A percentile compares a stretch with the other conserved stretches of the same genome.
These are phyloP conservation scores for Leptinotarsa juncta DNA, from an alignment of 2,888 invertebrate genomes.

Conservation along the genomic window DNA sequence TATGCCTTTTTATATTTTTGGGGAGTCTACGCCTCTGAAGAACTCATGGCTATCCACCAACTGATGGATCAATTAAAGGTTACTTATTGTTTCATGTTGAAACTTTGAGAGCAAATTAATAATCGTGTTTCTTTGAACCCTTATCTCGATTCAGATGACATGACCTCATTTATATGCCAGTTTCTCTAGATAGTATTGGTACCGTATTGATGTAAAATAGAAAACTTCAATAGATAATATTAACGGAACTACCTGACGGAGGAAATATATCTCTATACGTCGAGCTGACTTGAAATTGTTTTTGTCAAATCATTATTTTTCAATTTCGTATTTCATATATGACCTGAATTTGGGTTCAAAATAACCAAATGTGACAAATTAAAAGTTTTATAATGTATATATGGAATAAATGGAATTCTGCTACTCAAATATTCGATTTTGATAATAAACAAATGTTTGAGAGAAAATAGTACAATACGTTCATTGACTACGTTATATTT, in stretches of 20 bases:
- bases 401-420: no score
- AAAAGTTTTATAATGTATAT: no score
- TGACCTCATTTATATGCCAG: conserved; percentile 1
- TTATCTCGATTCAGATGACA: conserved; percentile 16
- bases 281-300: no score
- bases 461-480: no score
- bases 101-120: conserved; percentile 15
- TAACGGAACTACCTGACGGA: not conserved
- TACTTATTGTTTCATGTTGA: conserved; percentile 20
- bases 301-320: no score
- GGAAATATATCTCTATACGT: not conserved
- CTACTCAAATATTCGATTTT: no score
- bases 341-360: no score
- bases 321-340: no score
- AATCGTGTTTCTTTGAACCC: not conserved
- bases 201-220: conserved; percentile 9
- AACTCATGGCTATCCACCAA: conserved; percentile 6
- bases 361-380: no score
- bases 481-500: no score
- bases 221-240: not conserved
- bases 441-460: no score
- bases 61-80: conserved; percentile 20
- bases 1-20: not conserved
- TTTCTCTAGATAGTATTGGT: conserved; percentile 8
- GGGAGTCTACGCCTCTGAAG: conserved; percentile 1